Evolutionary conservation across 1,140 invertebrate species (phyloP).

Genomic region (Bactericera cockerelli): DNA sequence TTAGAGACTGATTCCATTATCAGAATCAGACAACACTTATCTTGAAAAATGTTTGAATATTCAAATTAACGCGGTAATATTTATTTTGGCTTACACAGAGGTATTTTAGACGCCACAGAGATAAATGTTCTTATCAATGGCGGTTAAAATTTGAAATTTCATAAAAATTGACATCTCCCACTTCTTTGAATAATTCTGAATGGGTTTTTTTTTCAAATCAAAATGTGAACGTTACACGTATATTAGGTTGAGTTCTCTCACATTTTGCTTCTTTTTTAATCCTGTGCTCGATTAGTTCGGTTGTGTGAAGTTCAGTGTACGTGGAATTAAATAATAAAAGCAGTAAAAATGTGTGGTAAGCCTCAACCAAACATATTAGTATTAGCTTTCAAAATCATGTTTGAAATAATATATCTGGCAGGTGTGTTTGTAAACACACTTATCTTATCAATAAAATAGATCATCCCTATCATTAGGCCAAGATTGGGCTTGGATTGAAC

Average conservation of each 20-base stretch:
- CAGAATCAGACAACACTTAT: too few species aligned
- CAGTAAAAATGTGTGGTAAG: not conserved
- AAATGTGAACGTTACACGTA: slow-evolving; percentile 7
- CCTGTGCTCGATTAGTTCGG: not conserved
- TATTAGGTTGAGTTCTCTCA: not conserved
- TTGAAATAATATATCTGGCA: not conserved
- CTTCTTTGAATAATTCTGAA: too few species aligned
- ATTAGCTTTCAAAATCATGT: not conserved
- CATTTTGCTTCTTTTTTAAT: not conserved
- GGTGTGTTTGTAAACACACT: not conserved
- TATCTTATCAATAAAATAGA: not conserved
- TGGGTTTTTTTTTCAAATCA: not conserved
- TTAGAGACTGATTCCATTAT: too few species aligned
- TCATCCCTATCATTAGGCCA: not conserved
- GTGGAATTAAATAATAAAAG: not conserved
- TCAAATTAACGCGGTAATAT: too few species aligned
- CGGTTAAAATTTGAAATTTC: too few species aligned
- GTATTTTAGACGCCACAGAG: too few species aligned
- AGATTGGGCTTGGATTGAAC: not conserved
- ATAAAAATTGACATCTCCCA: too few species aligned
- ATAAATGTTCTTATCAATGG: too few species aligned
- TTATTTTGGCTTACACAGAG: too few species aligned
- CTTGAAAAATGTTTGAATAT: too few species aligned
- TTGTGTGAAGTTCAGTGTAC: not conserved
- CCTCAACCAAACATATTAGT: not conserved